phyloP scores from a whole-genome alignment of 2,113 vertebrate genomes.

The Gnathonemus echidnorhynchus region DNA sequence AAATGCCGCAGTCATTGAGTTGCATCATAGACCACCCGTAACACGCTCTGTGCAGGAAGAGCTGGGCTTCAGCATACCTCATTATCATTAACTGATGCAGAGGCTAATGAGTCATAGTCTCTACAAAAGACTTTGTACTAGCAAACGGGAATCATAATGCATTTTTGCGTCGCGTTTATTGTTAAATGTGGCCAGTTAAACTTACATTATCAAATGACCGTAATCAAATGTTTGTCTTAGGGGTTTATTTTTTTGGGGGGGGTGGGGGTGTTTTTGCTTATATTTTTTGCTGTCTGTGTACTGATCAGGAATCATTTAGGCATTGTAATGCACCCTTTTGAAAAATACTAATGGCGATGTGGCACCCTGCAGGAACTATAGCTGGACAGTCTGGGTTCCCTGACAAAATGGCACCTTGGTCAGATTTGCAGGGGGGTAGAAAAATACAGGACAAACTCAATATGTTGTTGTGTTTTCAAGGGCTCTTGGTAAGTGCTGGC shows the following conservation, averaged over 20 bases:
- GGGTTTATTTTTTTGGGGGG: not conserved
- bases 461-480: not conserved
- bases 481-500: not conserved
- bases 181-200: not conserved
- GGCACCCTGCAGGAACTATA: not conserved
- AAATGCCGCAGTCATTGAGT: not conserved
- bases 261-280: not conserved
- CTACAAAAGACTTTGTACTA: not conserved
- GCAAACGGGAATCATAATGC: not conserved
- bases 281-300: not conserved
- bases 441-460: not conserved
- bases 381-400: not conserved
- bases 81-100: not conserved
- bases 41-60: not conserved
- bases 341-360: not conserved
- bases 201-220: not conserved
- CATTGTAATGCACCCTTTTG: not conserved
- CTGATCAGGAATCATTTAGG: not conserved
- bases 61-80: not conserved
- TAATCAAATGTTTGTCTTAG: not conserved
- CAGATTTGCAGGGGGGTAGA: not conserved
- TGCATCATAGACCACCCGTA: not conserved
- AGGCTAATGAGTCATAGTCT: not conserved
- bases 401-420: not conserved
- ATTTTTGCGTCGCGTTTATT: not conserved